These are phyloP conservation scores for Labrus mixtus DNA, from an alignment of 2,113 vertebrate species.

Conservation along the genomic window DNA sequence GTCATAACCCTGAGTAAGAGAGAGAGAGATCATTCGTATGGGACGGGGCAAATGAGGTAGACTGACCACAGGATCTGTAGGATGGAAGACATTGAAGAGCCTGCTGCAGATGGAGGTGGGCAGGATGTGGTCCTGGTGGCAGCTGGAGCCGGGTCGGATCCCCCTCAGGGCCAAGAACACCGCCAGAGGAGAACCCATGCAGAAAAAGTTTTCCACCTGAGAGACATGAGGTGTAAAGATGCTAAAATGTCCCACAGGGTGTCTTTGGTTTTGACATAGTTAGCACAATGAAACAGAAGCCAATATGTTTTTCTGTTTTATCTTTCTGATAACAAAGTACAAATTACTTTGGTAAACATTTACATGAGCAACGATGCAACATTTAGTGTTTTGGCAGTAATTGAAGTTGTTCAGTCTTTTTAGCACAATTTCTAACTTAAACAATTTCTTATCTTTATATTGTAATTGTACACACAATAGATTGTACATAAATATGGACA, in stretches of 20 bases:
- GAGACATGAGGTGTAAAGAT: constrained; percentile 23
- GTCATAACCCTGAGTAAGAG: neutral
- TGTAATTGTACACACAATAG: no score
- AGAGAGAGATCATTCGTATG: neutral
- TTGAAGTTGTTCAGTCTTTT: no score
- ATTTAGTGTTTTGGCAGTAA: no score
- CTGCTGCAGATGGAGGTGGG: constrained; percentile 93
- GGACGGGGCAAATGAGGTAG: neutral
- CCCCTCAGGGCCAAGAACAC: constrained; percentile 96
- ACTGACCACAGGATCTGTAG: constrained; percentile 98
- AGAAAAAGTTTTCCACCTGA: constrained; percentile 99
- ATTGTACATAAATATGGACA: no score
- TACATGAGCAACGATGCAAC: no score
- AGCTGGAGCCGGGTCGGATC: constrained; percentile 92
- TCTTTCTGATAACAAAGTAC: no score
- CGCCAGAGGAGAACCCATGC: constrained; percentile 97
- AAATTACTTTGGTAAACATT: no score
- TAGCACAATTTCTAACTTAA: no score
- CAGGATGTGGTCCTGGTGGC: constrained; percentile 95
- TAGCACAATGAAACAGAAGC: neutral
- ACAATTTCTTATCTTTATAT: no score
- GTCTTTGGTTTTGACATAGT: neutral
- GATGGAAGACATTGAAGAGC: constrained; percentile 96
- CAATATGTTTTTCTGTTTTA: no score
- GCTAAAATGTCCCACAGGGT: neutral